phyloP scores from a whole-genome alignment of 1,140 invertebrate species.

The Battus philenor region DNA sequence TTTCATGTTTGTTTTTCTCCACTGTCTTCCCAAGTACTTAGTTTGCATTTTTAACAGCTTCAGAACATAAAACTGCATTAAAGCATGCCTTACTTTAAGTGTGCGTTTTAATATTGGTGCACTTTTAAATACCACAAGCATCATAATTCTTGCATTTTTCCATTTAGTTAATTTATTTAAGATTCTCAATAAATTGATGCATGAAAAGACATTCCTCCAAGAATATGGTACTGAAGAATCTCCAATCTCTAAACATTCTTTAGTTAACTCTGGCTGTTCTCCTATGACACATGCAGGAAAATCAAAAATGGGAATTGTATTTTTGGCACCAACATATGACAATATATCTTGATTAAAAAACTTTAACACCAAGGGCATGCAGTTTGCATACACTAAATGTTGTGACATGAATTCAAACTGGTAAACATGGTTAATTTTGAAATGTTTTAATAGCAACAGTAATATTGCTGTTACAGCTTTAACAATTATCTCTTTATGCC shows the following conservation, averaged over 20 bases:
- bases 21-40: constrained; percentile 98
- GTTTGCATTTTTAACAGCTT: constrained; percentile 99
- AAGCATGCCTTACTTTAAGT: constrained; percentile 95
- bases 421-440: constrained; percentile 99
- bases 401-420: constrained; percentile 99
- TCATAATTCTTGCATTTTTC: constrained; percentile 99
- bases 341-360: constrained; percentile 99
- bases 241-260: constrained; percentile 94
- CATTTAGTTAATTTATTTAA: constrained; percentile 99
- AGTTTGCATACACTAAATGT: constrained; percentile 99
- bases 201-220: constrained; percentile 99
- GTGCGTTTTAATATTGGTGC: constrained; percentile 98
- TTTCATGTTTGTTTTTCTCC: constrained; percentile 99
- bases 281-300: constrained; percentile 98
- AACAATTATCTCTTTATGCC: constrained; percentile 99
- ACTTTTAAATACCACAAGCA: constrained; percentile 99
- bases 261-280: constrained; percentile 95
- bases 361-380: constrained; percentile 98
- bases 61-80: constrained; percentile 98
- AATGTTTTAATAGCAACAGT: constrained; percentile 96
- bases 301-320: constrained; percentile 95
- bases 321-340: constrained; percentile 96
- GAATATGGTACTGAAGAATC: constrained; percentile 90
- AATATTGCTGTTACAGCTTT: constrained; percentile 98
- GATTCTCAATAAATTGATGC: constrained; percentile 97